Conservation (phyloP, 2,113 vertebrate genomes). For the Actinemys pallida region DNA sequence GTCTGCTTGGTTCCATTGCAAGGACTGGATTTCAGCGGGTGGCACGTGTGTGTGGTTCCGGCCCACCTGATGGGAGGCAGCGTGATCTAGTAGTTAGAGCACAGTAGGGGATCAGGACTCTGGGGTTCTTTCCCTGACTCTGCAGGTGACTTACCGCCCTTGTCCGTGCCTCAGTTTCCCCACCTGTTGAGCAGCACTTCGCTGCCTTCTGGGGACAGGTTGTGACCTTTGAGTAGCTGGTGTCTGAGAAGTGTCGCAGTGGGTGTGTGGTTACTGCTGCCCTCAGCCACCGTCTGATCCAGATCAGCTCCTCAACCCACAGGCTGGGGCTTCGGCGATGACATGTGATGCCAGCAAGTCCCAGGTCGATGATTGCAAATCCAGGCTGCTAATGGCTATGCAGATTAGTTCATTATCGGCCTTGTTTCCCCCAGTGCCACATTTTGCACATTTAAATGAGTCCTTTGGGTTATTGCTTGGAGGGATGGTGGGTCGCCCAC, state of each 20-base stretch:
- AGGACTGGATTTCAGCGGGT: rapidly evolving
- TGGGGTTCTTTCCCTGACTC: background rate
- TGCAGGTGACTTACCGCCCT: background rate
- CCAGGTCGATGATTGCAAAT: conserved; percentile 57
- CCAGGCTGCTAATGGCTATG: conserved; percentile 75
- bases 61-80: rapidly evolving
- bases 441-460: conserved; percentile 31
- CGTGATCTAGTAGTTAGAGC: rapidly evolving
- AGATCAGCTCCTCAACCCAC: rapidly evolving
- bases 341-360: conserved; percentile 47
- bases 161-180: background rate
- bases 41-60: background rate
- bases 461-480: background rate
- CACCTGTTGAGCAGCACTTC: background rate
- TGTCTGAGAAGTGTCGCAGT: background rate
- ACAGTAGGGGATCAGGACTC: background rate
- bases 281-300: background rate
- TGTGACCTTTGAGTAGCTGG: background rate
- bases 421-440: conserved; percentile 64
- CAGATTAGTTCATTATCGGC: conserved; percentile 75
- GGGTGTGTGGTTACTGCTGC: too few species aligned
- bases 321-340: background rate
- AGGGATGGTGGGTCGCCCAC: background rate
- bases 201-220: too few species aligned
- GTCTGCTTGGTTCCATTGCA: background rate